A percentile compares a stretch with the other conserved stretches of the same genome.
phyloP scores from a whole-genome alignment of 2,888 invertebrate genomes.

The Chirona hameri region DNA sequence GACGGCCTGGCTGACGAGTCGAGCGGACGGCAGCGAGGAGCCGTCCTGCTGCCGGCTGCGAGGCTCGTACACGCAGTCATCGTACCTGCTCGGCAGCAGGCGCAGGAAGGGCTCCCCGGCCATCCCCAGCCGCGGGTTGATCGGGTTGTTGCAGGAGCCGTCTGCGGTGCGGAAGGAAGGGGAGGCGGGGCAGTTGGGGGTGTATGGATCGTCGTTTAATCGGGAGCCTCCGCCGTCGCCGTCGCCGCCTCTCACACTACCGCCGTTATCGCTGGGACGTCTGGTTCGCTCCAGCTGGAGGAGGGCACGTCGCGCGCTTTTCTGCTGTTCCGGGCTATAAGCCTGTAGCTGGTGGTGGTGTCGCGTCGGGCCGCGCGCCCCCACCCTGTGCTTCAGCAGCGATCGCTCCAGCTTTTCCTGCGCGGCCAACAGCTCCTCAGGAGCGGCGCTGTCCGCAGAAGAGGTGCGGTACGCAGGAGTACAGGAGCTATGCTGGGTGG shows the following conservation, averaged over 20 bases:
- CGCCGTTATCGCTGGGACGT: background rate
- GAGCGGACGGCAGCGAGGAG: slow-evolving; percentile 41
- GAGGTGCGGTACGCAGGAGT: background rate
- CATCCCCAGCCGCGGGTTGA: slow-evolving; percentile 35
- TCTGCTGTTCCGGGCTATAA: too few relatives aligned
- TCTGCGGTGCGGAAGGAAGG: slow-evolving; percentile 35
- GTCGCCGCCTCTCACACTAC: background rate
- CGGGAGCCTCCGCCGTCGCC: background rate
- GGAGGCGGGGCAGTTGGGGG: background rate
- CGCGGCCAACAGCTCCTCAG: background rate
- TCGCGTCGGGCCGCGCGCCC: too few relatives aligned
- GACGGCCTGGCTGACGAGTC: slow-evolving; percentile 37
- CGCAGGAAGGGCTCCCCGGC: slow-evolving; percentile 33
- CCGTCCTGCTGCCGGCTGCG: slow-evolving; percentile 31
- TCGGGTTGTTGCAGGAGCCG: slow-evolving; percentile 38
- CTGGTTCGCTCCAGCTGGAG: background rate
- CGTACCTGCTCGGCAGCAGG: background rate
- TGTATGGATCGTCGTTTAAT: background rate
- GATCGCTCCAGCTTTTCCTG: background rate
- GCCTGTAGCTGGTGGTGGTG: too few relatives aligned
- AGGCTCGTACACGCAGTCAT: background rate
- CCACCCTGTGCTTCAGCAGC: background rate
- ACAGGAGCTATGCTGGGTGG: background rate
- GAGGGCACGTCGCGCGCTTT: too few relatives aligned
- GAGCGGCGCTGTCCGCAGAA: background rate